These are phyloP conservation scores for Limnephilus rhombicus DNA, from an alignment of 2,888 invertebrate genomes.

Conservation along the genomic window DNA sequence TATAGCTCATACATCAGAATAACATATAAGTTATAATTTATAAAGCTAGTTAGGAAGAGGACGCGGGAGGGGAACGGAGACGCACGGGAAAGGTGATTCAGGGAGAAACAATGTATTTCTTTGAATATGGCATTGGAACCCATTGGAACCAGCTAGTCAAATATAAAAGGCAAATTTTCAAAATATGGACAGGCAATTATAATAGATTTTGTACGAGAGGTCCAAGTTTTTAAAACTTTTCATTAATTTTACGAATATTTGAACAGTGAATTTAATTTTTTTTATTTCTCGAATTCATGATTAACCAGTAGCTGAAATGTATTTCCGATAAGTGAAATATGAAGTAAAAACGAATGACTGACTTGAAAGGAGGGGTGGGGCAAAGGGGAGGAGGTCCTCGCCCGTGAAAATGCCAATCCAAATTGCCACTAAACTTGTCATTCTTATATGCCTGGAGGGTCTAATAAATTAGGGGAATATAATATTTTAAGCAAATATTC, in stretches of 20 bases:
- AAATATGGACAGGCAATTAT: not conserved
- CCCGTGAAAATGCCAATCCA: constrained; percentile 32
- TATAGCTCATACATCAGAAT: no score
- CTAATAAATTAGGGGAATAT: not conserved
- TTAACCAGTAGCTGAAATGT: no score
- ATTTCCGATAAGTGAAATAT: no score
- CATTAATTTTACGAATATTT: not conserved
- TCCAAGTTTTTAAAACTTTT: not conserved
- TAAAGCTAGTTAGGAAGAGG: no score
- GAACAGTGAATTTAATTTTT: not conserved
- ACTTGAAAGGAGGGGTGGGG: not conserved
- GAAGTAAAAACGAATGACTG: not conserved
- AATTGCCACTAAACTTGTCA: constrained; percentile 16
- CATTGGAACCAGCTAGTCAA: not conserved
- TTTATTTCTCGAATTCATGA: no score
- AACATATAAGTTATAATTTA: no score
- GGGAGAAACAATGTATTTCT: no score
- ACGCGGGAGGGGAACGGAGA: no score
- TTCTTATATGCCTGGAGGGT: not conserved
- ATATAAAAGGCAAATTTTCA: not conserved
- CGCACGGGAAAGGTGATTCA: no score
- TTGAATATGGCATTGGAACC: no score
- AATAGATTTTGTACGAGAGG: not conserved
- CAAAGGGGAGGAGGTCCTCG: not conserved
- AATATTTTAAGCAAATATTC: not conserved